phyloP scores from a whole-genome alignment of 2,797 vertebrate genomes.

The Oryzias dopingdopingensis region DNA sequence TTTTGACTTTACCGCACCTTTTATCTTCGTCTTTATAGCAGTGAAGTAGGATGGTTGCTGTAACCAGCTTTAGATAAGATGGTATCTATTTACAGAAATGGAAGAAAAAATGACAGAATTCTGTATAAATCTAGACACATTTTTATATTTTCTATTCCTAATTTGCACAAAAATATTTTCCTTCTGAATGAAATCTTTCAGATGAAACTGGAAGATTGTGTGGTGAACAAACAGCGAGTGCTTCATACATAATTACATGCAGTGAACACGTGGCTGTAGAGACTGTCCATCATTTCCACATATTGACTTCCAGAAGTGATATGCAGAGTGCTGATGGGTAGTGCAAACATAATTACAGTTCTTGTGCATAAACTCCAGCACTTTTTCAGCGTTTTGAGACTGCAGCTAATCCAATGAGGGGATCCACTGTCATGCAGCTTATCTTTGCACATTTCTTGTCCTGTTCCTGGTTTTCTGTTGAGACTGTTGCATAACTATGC shows the following conservation, averaged over 20 bases:
- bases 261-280: constrained; percentile 37
- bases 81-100: too few species aligned
- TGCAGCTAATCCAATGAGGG: constrained; percentile 5
- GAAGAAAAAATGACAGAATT: too few species aligned
- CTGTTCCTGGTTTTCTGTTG: background rate
- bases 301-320: constrained; percentile 32
- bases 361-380: constrained; percentile 37
- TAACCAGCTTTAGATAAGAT: too few species aligned
- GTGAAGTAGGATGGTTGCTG: too few species aligned
- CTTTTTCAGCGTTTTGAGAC: constrained; percentile 29
- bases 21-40: too few species aligned
- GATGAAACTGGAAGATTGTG: too few species aligned
- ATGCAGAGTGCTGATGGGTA: constrained; percentile 29
- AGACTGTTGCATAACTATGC: background rate
- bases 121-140: too few species aligned
- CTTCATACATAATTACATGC: constrained; percentile 46
- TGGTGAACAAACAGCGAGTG: background rate
- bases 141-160: too few species aligned
- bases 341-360: constrained; percentile 51
- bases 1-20: too few species aligned
- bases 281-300: constrained; percentile 24
- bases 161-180: too few species aligned
- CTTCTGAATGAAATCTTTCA: too few species aligned
- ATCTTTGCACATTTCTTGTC: constrained; percentile 3
- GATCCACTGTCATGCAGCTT: constrained; percentile 9